Percentiles rank a stretch among this genome's conserved stretches.
phyloP scores from a whole-genome alignment of 2,888 invertebrate genomes.

The Caenorhabditis doughertyi region DNA sequence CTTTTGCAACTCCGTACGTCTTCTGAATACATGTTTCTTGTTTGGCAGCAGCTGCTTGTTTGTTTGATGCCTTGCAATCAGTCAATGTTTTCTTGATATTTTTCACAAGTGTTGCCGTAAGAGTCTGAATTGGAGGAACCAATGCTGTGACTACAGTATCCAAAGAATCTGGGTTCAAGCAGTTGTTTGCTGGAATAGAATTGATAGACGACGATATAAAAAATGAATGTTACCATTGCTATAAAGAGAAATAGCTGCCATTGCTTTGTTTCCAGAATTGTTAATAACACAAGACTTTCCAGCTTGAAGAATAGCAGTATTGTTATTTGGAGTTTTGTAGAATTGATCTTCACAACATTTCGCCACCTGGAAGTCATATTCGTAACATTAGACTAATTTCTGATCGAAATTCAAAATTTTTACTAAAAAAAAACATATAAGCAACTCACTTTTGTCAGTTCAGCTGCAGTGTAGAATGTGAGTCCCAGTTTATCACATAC shows the following conservation, averaged over 20 bases:
- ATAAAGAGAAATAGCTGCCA: constrained; percentile 45
- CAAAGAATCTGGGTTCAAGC: constrained; percentile 39
- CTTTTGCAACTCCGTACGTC: constrained; percentile 49
- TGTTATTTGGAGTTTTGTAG: constrained; percentile 44
- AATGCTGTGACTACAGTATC: constrained; percentile 22
- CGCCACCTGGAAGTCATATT: constrained; percentile 22
- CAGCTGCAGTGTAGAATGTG: constrained; percentile 36
- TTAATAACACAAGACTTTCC: constrained; percentile 38
- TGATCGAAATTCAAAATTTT: neutral
- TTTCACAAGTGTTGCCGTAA: constrained; percentile 16
- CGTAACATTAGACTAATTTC: neutral
- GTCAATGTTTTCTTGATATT: constrained; percentile 21
- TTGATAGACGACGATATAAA: neutral
- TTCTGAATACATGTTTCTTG: constrained; percentile 49
- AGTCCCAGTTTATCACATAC: constrained; percentile 27
- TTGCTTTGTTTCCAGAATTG: constrained; percentile 54
- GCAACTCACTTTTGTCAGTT: constrained; percentile 23
- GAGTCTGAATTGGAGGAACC: constrained; percentile 9
- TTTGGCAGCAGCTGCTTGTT: constrained; percentile 38
- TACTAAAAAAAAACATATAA: neutral
- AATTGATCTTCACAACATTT: constrained; percentile 32
- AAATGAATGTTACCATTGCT: constrained; percentile 37
- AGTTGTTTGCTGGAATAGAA: constrained; percentile 14
- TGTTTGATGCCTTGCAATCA: constrained; percentile 38
- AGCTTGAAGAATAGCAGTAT: constrained; percentile 11